phyloP scores from a whole-genome alignment of 2,797 vertebrate species.

The Ctenopoma kingsleyae region DNA sequence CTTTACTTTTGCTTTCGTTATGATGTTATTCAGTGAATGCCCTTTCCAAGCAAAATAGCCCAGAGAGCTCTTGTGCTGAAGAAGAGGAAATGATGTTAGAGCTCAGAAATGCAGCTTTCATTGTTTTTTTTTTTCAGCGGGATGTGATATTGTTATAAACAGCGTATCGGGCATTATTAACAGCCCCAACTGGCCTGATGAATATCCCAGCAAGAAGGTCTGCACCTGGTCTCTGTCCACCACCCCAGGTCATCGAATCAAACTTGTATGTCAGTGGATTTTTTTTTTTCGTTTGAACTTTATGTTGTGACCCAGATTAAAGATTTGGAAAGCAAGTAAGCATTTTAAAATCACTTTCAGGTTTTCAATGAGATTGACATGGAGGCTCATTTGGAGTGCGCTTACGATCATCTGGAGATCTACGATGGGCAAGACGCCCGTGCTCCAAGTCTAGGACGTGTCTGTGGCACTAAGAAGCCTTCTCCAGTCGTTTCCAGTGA shows the following conservation, averaged over 20 bases:
- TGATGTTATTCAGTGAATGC: not conserved
- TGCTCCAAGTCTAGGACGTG: constrained; percentile 86
- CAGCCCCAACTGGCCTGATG: constrained; percentile 97
- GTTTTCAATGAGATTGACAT: constrained; percentile 93
- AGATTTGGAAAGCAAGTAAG: not conserved
- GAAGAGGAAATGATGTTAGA: constrained; percentile 19
- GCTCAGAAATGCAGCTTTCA: not conserved
- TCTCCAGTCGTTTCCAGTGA: constrained; percentile 87
- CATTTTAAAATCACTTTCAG: constrained; percentile 70
- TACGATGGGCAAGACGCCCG: constrained; percentile 89
- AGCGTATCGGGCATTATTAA: constrained; percentile 90
- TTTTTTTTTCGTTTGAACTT: not conserved
- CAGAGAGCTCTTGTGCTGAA: not conserved
- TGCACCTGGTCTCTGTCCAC: constrained; percentile 94
- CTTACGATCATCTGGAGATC: constrained; percentile 94
- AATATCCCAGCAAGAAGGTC: constrained; percentile 95
- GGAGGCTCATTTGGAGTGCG: constrained; percentile 94
- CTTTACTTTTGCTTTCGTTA: constrained; percentile 20
- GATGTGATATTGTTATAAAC: constrained; percentile 92
- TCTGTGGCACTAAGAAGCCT: constrained; percentile 93
- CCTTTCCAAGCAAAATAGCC: not conserved
- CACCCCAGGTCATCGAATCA: constrained; percentile 92
- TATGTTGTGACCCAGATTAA: not conserved
- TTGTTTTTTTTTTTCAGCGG: constrained; percentile 81
- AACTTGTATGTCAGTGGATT: constrained; percentile 86